Evolutionary conservation across 2,797 vertebrate genomes (phyloP).

Genomic region (Selene dorsalis): DNA sequence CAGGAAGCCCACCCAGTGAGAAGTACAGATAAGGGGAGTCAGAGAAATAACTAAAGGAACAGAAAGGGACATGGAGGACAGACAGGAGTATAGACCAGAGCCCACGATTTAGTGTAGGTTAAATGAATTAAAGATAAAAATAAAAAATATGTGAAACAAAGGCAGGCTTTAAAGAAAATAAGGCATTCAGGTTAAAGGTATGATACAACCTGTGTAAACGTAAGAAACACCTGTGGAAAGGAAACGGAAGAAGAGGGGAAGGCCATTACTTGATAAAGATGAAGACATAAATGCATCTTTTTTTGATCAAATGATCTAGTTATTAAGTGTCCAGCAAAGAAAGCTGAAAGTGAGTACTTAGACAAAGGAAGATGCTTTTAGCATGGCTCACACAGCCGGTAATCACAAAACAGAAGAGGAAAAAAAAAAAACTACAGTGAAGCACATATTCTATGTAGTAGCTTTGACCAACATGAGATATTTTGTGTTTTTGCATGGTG

Average conservation of each 20-base stretch:
- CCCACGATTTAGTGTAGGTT: not conserved
- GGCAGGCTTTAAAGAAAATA: not conserved
- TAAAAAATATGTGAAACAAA: not conserved
- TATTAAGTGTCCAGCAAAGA: too few relatives aligned
- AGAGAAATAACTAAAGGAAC: slow-evolving; percentile 25
- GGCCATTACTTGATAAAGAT: not conserved
- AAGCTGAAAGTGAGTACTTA: too few relatives aligned
- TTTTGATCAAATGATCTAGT: too few relatives aligned
- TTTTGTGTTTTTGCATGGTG: too few relatives aligned
- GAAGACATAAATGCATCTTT: not conserved
- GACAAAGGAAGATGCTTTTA: too few relatives aligned
- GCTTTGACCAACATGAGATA: too few relatives aligned
- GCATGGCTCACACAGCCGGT: too few relatives aligned
- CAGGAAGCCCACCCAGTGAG: slow-evolving; percentile 69
- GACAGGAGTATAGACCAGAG: not conserved
- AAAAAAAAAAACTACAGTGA: too few relatives aligned
- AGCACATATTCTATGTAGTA: too few relatives aligned
- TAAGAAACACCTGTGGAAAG: slow-evolving; percentile 14
- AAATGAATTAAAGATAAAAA: not conserved
- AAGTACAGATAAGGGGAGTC: slow-evolving; percentile 24
- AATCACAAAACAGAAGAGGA: too few relatives aligned
- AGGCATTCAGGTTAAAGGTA: not conserved
- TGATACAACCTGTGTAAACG: slow-evolving; percentile 5
- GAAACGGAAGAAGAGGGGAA: not conserved
- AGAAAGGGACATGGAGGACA: slow-evolving; percentile 15